Percentiles rank a stretch among this genome's conserved stretches.
phyloP scores from a whole-genome alignment of 1,140 invertebrate genomes.

The Drosophila rufa region DNA sequence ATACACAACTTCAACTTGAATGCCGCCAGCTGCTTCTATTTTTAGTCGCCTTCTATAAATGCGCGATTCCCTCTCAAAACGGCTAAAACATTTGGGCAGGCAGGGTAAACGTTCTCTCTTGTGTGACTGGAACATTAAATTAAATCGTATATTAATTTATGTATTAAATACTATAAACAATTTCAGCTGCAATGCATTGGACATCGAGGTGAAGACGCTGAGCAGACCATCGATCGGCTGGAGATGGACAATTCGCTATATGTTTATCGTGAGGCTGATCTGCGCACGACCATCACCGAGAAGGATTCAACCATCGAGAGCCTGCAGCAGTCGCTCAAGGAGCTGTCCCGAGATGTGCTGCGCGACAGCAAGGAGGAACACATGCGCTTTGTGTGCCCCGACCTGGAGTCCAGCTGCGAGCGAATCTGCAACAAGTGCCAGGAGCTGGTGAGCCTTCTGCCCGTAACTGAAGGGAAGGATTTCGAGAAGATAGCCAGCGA shows the following conservation, averaged over 20 bases:
- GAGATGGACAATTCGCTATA: slow-evolving; percentile 45
- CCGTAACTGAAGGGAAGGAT: slow-evolving; percentile 28
- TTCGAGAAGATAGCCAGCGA: slow-evolving; percentile 40
- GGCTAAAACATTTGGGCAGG: not conserved
- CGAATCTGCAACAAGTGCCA: slow-evolving; percentile 60
- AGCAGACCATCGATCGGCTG: slow-evolving; percentile 54
- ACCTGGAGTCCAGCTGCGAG: slow-evolving; percentile 46
- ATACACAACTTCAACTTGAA: slow-evolving; percentile 56
- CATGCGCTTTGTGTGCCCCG: slow-evolving; percentile 58
- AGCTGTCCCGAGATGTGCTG: slow-evolving; percentile 37
- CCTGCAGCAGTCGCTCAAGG: slow-evolving; percentile 44
- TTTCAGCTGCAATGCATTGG: slow-evolving; percentile 43
- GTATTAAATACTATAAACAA: not conserved
- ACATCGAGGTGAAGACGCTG: slow-evolving; percentile 47
- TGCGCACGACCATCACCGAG: slow-evolving; percentile 62
- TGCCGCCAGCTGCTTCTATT: slow-evolving; percentile 64
- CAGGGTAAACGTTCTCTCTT: not conserved
- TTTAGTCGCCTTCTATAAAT: slow-evolving; percentile 54
- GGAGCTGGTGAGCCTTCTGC: slow-evolving; percentile 51
- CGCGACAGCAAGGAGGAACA: slow-evolving; percentile 59
- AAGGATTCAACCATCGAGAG: slow-evolving; percentile 50
- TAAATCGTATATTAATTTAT: not conserved
- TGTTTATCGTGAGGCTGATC: slow-evolving; percentile 21
- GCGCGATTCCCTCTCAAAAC: slow-evolving; percentile 20
- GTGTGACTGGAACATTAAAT: not conserved